Percentiles rank a stretch among this genome's conserved stretches.
phyloP scores from a whole-genome alignment of 1,140 invertebrate genomes.

The Homarus americanus region DNA sequence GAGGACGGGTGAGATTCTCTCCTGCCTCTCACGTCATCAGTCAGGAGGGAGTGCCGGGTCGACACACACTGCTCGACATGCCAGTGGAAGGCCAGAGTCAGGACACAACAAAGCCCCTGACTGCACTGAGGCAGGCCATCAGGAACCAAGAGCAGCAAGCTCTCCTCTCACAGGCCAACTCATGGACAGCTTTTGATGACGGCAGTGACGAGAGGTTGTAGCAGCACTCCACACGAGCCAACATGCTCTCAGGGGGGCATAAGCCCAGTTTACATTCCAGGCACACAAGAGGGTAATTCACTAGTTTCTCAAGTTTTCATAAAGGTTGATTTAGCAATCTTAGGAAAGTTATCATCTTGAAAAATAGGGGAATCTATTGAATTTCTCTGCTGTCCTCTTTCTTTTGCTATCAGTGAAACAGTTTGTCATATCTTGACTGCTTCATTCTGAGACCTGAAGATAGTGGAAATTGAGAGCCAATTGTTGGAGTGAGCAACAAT shows the following conservation, averaged over 20 bases:
- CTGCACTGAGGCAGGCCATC: constrained; percentile 77
- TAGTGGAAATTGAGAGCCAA: constrained; percentile 8
- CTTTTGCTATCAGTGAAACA: not conserved
- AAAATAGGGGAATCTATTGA: constrained; percentile 7
- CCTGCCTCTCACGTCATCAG: constrained; percentile 41
- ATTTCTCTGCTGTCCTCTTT: constrained; percentile 11
- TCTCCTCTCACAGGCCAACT: constrained; percentile 26
- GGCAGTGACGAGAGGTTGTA: constrained; percentile 62
- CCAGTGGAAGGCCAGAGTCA: constrained; percentile 84
- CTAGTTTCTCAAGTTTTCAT: constrained; percentile 2
- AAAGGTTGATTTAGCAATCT: not conserved
- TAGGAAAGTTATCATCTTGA: constrained; percentile 18
- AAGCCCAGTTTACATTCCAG: constrained; percentile 51
- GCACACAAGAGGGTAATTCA: constrained; percentile 36
- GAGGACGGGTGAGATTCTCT: constrained; percentile 65
- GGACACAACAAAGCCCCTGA: constrained; percentile 83
- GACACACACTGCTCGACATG: constrained; percentile 82
- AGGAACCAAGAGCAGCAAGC: constrained; percentile 29
- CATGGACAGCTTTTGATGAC: constrained; percentile 65
- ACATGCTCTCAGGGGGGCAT: constrained; percentile 50
- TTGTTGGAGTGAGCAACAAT: constrained; percentile 15
- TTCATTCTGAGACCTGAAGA: not conserved
- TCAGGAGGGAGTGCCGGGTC: constrained; percentile 49
- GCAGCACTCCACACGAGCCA: constrained; percentile 48
- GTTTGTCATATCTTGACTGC: not conserved